Evolutionary conservation across 2,797 vertebrate genomes (phyloP).

Genomic region (Mastacembelus armatus): DNA sequence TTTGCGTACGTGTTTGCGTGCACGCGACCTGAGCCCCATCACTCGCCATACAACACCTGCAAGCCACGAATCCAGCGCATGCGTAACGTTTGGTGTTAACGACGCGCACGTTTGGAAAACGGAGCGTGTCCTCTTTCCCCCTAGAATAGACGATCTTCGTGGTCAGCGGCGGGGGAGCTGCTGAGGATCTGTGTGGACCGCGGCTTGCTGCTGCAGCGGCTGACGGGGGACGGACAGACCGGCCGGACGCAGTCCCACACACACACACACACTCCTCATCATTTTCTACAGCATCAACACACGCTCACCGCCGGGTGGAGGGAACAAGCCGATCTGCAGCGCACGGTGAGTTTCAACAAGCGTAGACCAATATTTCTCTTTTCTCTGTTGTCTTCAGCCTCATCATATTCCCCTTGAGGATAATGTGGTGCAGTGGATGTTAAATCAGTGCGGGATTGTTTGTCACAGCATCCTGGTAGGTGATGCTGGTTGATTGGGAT

Average conservation of each 20-base stretch:
- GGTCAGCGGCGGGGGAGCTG: conserved; percentile 67
- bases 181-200: conserved; percentile 66
- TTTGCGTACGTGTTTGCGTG: too few relatives aligned
- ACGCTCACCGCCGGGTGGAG: conserved; percentile 20
- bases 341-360: conserved; percentile 61
- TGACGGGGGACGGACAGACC: conserved; percentile 57
- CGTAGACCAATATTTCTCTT: not conserved
- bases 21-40: too few relatives aligned
- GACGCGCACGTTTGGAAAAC: too few relatives aligned
- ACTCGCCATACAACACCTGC: too few relatives aligned
- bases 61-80: not conserved
- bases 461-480: conserved; percentile 46
- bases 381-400: not conserved
- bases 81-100: too few relatives aligned
- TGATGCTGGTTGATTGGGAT: conserved; percentile 45
- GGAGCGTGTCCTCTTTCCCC: not conserved
- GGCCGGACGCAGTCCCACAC: conserved; percentile 57
- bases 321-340: conserved; percentile 39
- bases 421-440: conserved; percentile 71
- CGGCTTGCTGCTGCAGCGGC: conserved; percentile 77
- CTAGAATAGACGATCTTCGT: conserved; percentile 47
- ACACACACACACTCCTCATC: conserved; percentile 29
- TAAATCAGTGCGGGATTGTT: conserved; percentile 28
- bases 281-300: conserved; percentile 45
- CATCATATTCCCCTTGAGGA: conserved; percentile 6